A percentile compares a stretch with the other conserved stretches of the same genome.
These are phyloP conservation scores for Microcebus tavaratra DNA, from an alignment of 2,113 vertebrate genomes.

Conservation along the genomic window DNA sequence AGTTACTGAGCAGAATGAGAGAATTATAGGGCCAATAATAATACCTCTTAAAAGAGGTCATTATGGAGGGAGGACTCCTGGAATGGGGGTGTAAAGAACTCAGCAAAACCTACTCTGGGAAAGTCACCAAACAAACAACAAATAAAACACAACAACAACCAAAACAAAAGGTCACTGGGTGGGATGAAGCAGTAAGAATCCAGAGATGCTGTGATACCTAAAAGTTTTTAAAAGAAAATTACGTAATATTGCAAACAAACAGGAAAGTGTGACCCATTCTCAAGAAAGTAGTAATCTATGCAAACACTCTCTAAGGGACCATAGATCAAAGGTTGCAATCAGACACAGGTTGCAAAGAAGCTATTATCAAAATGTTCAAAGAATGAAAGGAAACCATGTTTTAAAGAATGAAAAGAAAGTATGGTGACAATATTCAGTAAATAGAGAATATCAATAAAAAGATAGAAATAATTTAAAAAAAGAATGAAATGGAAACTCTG, in stretches of 20 bases:
- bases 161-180: background rate
- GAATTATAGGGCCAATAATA: background rate
- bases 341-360: background rate
- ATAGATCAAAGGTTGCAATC: background rate
- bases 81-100: background rate
- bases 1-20: background rate
- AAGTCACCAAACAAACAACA: background rate
- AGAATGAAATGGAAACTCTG: background rate
- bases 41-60: background rate
- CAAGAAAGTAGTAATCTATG: background rate
- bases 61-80: background rate
- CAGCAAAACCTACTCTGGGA: background rate
- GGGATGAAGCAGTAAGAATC: rapidly evolving
- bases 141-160: background rate
- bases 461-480: background rate
- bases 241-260: background rate
- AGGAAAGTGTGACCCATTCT: background rate
- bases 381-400: background rate
- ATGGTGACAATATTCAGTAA: background rate
- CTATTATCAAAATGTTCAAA: background rate
- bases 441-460: background rate
- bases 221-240: background rate
- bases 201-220: background rate
- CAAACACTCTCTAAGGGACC: background rate
- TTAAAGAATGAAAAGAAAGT: background rate